Evolutionary conservation across 1,140 invertebrate genomes (phyloP), one percentile per base, ranked within the genome.

Genomic region (Temnothorax longispinosus): DNA sequence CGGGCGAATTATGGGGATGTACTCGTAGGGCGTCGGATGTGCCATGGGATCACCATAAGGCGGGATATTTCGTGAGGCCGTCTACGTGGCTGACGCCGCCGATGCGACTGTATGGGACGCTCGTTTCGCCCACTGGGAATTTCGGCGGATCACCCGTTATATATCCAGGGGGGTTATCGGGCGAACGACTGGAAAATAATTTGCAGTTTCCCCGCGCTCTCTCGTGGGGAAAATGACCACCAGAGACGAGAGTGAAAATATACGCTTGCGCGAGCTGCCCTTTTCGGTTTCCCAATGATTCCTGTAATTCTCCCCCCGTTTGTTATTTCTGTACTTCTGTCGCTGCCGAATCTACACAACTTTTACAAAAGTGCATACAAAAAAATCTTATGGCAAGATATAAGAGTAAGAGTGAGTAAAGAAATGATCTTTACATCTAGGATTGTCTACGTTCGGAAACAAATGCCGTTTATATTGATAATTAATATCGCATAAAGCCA

Each of bases 31-130:
- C 65, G 86, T 85, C 65, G 87, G 77, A 90, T 91, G 82, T 88
- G 89, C 88, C 91, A 89, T 92, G 91, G 93, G 93, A 94, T 94
- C 93, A 94, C 93, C 93, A 94, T 94, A 94, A 94, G 93, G 93
- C 92, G 91, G 93, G 93, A 94, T 94, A 93, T 94, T 93, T 91
- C 89, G 89, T 91, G 91, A 92, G 92, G 71, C 89, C 90, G 91
- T 88, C 84, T 84, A 54, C 82, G 38, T 76, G 11, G 86, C 72
- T 87, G 64, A 71, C 64, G 67, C 21, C 35, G 56, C 6, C 76
- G 35, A 50, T 50, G 32, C 54, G 62, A 65, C 47, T 74, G 78
- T 87, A 80, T 71, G 75, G 71, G 86, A 88, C 44, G 50, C 81
- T 69, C 58, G 62, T 52, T 41, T 80, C 65, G 78, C 85, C 93